These are phyloP conservation scores for Solenodon paradoxus DNA, from an alignment of 2,113 vertebrate genomes.

Conservation along the genomic window DNA sequence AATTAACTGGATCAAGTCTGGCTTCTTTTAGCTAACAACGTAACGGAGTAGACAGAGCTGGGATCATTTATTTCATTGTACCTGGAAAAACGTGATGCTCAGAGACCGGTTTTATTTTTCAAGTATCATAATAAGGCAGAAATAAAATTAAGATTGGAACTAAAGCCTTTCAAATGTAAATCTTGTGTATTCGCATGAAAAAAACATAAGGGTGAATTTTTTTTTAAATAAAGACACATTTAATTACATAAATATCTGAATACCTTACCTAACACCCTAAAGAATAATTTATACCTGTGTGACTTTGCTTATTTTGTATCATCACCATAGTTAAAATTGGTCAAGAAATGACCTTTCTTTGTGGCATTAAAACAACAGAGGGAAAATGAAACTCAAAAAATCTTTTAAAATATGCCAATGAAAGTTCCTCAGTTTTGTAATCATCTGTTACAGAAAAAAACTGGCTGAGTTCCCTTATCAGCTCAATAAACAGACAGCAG, in stretches of 20 bases:
- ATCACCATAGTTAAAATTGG: not conserved
- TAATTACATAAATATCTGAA: not conserved
- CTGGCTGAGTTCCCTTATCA: not conserved
- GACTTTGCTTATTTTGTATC: slow-evolving; percentile 13
- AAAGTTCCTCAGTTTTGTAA: not conserved
- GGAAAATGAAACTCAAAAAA: not conserved
- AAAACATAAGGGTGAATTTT: no score
- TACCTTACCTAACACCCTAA: not conserved
- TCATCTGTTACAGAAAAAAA: not conserved
- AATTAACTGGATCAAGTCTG: not conserved
- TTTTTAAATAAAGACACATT: not conserved
- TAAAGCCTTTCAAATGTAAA: not conserved
- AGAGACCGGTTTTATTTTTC: not conserved
- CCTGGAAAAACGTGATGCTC: not conserved
- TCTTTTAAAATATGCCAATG: not conserved
- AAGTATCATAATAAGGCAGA: not conserved
- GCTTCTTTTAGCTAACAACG: not conserved
- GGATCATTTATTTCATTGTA: not conserved
- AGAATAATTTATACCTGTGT: not conserved
- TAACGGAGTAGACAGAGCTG: not conserved
- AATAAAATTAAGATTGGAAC: not conserved
- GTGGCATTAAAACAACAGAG: not conserved
- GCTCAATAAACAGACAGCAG: not conserved
- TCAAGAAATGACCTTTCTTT: not conserved
- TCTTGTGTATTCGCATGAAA: not conserved